A percentile compares a stretch with the other conserved stretches of the same genome.
Evolutionary conservation across 2,797 vertebrate genomes (phyloP).

Genomic region (Phalloptychus januarius): DNA sequence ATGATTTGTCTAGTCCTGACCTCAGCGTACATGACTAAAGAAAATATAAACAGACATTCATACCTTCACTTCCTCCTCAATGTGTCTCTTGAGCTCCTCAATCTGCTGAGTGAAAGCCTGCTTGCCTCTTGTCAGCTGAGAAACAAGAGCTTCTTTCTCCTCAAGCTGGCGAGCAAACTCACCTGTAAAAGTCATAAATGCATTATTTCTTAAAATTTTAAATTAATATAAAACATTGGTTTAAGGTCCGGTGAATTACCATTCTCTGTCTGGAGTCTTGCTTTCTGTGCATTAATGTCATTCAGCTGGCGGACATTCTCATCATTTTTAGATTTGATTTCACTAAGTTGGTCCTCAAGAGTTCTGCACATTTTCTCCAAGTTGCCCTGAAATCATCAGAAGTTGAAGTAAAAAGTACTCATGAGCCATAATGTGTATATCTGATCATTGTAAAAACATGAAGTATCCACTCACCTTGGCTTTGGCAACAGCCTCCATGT

Average conservation of each 20-base stretch:
- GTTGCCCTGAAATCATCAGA: neutral
- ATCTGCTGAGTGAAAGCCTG: constrained; percentile 88
- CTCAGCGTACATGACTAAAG: neutral
- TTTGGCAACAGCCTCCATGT: neutral
- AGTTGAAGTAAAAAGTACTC: no score
- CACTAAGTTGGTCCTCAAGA: constrained; percentile 81
- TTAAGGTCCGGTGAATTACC: neutral
- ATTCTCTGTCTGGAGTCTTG: neutral
- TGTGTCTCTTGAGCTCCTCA: constrained; percentile 88
- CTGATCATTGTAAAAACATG: no score
- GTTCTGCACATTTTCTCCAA: constrained; percentile 60
- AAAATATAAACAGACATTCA: neutral
- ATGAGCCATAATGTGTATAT: no score
- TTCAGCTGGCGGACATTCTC: constrained; percentile 2
- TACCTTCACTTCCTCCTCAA: constrained; percentile 82
- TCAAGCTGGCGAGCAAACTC: constrained; percentile 74
- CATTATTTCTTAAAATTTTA: neutral
- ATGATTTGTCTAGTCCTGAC: neutral
- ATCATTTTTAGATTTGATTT: constrained; percentile 1
- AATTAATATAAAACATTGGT: neutral
- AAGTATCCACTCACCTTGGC: neutral
- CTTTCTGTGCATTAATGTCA: neutral
- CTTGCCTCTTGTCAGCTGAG: constrained; percentile 79
- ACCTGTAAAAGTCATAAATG: neutral
- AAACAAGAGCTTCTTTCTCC: constrained; percentile 81